Evolutionary conservation across 2,113 vertebrate genomes (phyloP).

Genomic region (Platysternon megacephalum): DNA sequence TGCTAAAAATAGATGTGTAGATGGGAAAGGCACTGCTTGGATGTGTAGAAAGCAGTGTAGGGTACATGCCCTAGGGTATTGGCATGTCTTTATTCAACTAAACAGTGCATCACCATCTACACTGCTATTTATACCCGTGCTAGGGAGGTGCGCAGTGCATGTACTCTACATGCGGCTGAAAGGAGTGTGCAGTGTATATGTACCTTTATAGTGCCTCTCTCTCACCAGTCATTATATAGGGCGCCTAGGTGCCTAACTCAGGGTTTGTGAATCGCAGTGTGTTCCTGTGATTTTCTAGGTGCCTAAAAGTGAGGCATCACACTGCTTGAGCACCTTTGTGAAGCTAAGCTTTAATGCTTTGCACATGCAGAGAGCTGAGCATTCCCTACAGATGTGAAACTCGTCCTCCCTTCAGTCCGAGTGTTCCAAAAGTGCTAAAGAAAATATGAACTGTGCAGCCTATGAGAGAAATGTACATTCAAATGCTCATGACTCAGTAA

Average conservation of each 20-base stretch:
- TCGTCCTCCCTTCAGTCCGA: background rate
- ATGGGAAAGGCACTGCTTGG: too few species aligned
- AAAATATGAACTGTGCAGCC: background rate
- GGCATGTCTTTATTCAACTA: too few species aligned
- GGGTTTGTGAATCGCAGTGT: background rate
- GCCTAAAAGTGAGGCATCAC: background rate
- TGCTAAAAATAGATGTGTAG: too few species aligned
- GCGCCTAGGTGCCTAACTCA: background rate
- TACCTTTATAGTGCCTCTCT: background rate
- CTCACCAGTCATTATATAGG: background rate
- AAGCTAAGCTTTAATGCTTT: background rate
- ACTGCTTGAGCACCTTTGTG: background rate
- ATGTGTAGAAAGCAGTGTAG: too few species aligned
- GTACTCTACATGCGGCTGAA: background rate
- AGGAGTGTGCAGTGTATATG: background rate
- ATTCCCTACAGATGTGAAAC: background rate
- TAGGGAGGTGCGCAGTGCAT: too few species aligned
- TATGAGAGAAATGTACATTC: background rate
- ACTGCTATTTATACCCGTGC: too few species aligned
- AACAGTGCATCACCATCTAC: too few species aligned
- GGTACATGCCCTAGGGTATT: too few species aligned
- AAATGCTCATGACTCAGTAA: background rate
- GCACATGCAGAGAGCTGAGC: background rate
- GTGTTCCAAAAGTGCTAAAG: background rate
- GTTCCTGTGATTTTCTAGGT: background rate